phyloP scores from a whole-genome alignment of 2,113 vertebrate species.

The Oxyura jamaicensis region DNA sequence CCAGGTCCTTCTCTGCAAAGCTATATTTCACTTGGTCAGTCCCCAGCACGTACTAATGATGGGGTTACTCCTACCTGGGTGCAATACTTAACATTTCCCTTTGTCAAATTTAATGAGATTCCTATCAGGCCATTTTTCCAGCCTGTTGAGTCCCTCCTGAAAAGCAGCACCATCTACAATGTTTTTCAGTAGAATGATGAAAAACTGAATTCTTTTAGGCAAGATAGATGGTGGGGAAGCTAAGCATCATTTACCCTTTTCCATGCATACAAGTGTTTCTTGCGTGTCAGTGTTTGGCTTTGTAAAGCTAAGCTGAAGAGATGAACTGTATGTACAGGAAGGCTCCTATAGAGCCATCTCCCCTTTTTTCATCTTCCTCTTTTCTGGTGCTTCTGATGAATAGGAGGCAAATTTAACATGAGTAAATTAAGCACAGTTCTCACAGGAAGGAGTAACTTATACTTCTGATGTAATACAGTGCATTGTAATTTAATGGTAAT shows the following conservation, averaged over 20 bases:
- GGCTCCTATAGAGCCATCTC: background rate
- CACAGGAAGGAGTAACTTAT: background rate
- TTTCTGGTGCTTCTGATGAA: background rate
- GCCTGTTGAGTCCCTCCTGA: background rate
- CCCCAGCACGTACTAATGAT: background rate
- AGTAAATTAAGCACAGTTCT: background rate
- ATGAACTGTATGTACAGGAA: background rate
- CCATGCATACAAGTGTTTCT: background rate
- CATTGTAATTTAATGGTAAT: background rate
- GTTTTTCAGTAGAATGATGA: background rate
- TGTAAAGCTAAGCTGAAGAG: background rate
- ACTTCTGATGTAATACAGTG: background rate
- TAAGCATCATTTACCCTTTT: background rate
- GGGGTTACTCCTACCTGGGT: background rate
- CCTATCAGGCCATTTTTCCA: background rate
- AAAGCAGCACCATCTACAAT: background rate
- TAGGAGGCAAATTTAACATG: background rate
- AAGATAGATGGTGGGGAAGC: background rate
- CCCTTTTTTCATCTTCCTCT: background rate
- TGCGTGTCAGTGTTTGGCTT: background rate
- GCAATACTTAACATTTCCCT: background rate
- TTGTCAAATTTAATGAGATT: background rate
- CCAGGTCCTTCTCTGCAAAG: background rate
- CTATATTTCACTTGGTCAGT: background rate
- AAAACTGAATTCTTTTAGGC: background rate